A percentile compares a stretch with the other conserved stretches of the same genome.
Evolutionary conservation across 1,140 invertebrate species (phyloP).

Genomic region (Panagrolaimus sp.): DNA sequence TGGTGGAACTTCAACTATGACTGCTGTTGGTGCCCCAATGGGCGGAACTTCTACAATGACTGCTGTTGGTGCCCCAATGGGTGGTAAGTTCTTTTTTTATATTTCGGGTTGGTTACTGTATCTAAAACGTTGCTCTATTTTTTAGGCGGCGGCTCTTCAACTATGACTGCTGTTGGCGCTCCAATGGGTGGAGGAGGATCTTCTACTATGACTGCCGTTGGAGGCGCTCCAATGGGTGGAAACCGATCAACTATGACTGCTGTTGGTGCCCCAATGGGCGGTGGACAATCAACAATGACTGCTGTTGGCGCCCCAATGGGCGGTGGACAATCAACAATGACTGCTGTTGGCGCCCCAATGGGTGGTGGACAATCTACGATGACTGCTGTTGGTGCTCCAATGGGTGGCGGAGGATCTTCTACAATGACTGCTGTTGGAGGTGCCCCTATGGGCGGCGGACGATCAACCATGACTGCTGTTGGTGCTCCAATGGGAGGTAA

Average conservation of each 20-base stretch:
- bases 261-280: constrained; percentile 15
- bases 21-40: constrained; percentile 15
- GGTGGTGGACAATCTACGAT: constrained; percentile 11
- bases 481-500: neutral
- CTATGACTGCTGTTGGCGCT: constrained; percentile 12
- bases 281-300: neutral
- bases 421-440: constrained; percentile 17
- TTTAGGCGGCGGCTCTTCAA: constrained; percentile 12
- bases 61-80: constrained; percentile 16
- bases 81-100: neutral
- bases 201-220: constrained; percentile 16
- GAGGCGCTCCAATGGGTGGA: neutral
- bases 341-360: neutral
- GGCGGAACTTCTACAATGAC: constrained; percentile 14
- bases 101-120: too few species aligned
- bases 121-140: neutral
- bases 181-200: neutral
- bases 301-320: neutral
- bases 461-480: constrained; percentile 13
- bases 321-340: constrained; percentile 8
- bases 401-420: neutral
- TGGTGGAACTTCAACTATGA: constrained; percentile 11
- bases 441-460: neutral
- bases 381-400: constrained; percentile 15
- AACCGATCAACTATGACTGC: constrained; percentile 9